Evolutionary conservation across 2,797 vertebrate species (phyloP), one percentile per base, ranked within the genome.

Genomic region (Mormyrops attenuatus): DNA sequence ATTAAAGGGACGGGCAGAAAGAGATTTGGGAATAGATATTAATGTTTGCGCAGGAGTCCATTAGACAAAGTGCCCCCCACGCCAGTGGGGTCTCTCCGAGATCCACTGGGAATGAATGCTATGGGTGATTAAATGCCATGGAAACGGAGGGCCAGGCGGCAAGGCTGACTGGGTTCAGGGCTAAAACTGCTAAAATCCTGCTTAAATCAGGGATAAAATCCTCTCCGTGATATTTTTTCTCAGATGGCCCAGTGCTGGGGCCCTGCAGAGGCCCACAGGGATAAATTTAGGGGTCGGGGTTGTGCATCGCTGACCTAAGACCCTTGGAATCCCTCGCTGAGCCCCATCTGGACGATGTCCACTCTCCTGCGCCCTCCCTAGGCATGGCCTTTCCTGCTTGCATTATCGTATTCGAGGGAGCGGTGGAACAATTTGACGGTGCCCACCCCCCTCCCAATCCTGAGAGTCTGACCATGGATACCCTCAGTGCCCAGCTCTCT

Each of bases 91-190:
- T 82, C 55, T 60, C 90, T 44, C 66, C 9, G 26, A 77, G 7
- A 89, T 92, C 82, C 82, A 49, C 20, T 91, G 63, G 30, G 73
- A 88, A 90, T 26, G 44, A 87, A 69, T 77, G 90, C 94, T 94
- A 88, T 77, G 92, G 92, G 92, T 92, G 93, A 94, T 96, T 95
- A 94, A 92, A 92, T 92, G 85, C 90, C 69, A 89, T 92, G 90
- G 94, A 94, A 94, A 95, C 91, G 91, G 90, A 90, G 94, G 90
- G 90, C 88, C 1, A 88, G 88, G 89, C 57, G 87, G 90, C 88
- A 88, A 73, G 91, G 91, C 89, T 88, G 93, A 85, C 55, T 0
- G 17, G 20, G 9, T 88, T 91, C 90, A 90, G 90, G 91, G 90
- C 92, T 84, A 93, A 91, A 92, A 90, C 88, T 57, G 55, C 55